phyloP scores from a whole-genome alignment of 2,113 vertebrate species.

The Rostratula benghalensis region DNA sequence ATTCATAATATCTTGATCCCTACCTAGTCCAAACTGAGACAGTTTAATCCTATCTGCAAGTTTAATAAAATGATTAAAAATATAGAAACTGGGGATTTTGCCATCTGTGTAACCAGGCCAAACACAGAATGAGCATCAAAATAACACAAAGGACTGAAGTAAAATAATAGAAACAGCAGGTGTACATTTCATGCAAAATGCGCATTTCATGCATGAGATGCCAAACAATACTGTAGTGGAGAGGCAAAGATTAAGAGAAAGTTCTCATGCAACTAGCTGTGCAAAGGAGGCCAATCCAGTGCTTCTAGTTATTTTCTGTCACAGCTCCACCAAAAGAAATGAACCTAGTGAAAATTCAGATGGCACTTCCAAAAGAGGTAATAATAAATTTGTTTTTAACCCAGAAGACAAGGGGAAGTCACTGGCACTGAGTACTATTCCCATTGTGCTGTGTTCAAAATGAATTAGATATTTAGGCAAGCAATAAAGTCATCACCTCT shows the following conservation, averaged over 20 bases:
- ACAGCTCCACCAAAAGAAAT: not conserved
- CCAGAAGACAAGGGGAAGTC: not conserved
- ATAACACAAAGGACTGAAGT: not conserved
- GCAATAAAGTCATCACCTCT: not conserved
- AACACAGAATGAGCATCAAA: not conserved
- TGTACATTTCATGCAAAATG: not conserved
- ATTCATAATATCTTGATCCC: not conserved
- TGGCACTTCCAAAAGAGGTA: not conserved
- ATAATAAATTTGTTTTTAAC: not conserved
- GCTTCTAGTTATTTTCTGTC: not conserved
- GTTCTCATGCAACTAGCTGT: not conserved
- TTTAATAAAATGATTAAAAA: not conserved
- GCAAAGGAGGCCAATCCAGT: not conserved
- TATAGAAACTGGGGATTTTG: not conserved
- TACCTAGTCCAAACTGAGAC: not conserved
- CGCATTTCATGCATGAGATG: not conserved
- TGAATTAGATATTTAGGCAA: not conserved
- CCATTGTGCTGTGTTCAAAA: not conserved
- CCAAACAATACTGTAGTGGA: slow-evolving; percentile 12
- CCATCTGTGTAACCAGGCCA: not conserved
- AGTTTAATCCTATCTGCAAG: not conserved
- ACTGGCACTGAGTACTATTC: not conserved
- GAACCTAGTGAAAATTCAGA: not conserved
- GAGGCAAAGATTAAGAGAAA: slow-evolving; percentile 30
- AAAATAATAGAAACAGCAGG: not conserved